Percentiles rank a stretch among this genome's conserved stretches.
Conservation (phyloP, 2,888 invertebrate species). For the Lasioglossum marginatum region DNA sequence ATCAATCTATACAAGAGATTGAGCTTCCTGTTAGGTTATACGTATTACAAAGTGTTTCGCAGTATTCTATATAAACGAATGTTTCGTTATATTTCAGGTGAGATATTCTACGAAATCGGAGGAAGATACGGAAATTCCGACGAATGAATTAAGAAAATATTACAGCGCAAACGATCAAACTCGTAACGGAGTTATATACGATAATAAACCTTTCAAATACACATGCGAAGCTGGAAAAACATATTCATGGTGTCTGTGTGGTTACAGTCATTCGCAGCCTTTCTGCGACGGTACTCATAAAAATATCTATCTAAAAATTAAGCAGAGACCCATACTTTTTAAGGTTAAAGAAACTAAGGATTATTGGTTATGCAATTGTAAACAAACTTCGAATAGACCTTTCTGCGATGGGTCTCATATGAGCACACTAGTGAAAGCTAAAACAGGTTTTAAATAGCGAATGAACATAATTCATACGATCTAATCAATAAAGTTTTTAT, state of each 20-base stretch:
- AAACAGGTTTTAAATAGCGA: not conserved
- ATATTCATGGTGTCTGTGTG: constrained; percentile 95
- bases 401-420: constrained; percentile 99
- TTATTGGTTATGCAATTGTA: constrained; percentile 99
- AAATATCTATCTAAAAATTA: constrained; percentile 90
- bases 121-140: constrained; percentile 87
- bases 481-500: constrained; percentile 5
- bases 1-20: not conserved
- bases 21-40: not conserved
- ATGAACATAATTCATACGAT: not conserved
- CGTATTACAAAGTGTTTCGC: not conserved
- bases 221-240: constrained; percentile 88
- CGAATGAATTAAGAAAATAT: constrained; percentile 87
- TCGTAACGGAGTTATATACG: constrained; percentile 92
- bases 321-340: constrained; percentile 92
- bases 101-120: constrained; percentile 37
- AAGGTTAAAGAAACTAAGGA: constrained; percentile 94
- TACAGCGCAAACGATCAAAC: constrained; percentile 88
- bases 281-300: constrained; percentile 97
- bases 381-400: constrained; percentile 96
- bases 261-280: constrained; percentile 96
- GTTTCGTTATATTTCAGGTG: constrained; percentile 21
- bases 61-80: not conserved
- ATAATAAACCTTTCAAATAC: constrained; percentile 95
- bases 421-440: constrained; percentile 82